phyloP scores from a whole-genome alignment of 2,113 vertebrate species.

The Amblyornis subalaris region DNA sequence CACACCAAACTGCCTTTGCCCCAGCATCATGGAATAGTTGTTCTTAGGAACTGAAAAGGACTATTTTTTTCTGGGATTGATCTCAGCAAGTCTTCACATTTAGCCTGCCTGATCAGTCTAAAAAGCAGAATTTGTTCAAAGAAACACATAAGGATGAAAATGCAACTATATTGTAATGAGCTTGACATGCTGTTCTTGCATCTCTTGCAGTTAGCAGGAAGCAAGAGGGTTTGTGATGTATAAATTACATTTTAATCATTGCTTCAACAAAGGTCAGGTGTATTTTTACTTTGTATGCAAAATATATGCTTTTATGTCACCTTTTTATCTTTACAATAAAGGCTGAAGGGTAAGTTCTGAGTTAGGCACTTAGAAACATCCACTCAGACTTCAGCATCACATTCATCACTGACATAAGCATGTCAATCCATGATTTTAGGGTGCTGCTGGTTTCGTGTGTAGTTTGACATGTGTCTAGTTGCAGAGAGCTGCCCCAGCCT shows the following conservation, averaged over 20 bases:
- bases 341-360: not conserved
- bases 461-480: accelerated
- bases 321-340: not conserved
- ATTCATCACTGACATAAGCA: not conserved
- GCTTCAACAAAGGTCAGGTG: not conserved
- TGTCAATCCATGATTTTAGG: not conserved
- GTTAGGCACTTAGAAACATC: not conserved
- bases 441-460: not conserved
- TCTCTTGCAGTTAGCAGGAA: not conserved
- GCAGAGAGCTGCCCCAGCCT: not conserved
- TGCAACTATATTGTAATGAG: not conserved
- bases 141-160: not conserved
- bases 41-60: not conserved
- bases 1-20: not conserved
- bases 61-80: not conserved
- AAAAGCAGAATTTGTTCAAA: not conserved
- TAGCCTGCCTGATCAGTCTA: not conserved
- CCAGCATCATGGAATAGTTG: not conserved
- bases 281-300: not conserved
- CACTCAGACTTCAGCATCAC: not conserved
- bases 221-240: not conserved
- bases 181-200: not conserved
- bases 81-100: not conserved
- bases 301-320: not conserved
- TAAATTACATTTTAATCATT: not conserved